These are phyloP conservation scores for Sebastes taczanowskii DNA, from an alignment of 2,797 vertebrate species.

Conservation along the genomic window DNA sequence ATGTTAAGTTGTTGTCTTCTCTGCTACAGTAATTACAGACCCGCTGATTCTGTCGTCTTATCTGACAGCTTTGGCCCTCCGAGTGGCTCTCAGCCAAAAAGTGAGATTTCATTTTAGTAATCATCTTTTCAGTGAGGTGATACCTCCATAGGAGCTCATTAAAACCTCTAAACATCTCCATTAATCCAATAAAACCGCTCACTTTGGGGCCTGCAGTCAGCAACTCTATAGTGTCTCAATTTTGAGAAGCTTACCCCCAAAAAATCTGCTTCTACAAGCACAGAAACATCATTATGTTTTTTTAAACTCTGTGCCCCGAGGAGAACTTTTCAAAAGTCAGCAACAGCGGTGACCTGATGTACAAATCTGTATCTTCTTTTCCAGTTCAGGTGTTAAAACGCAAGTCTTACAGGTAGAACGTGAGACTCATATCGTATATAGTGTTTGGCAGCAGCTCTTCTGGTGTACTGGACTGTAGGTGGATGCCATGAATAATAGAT, in stretches of 20 bases:
- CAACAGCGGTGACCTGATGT: too few species aligned
- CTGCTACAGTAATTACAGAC: background rate
- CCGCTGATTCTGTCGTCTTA: background rate
- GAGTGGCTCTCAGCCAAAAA: background rate
- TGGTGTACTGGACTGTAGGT: background rate
- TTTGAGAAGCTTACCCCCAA: background rate
- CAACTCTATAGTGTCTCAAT: background rate
- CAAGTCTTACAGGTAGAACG: too few species aligned
- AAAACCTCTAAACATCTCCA: constrained; percentile 4
- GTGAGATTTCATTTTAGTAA: background rate
- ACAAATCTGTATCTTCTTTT: background rate
- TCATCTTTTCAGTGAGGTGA: background rate
- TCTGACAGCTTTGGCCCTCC: background rate
- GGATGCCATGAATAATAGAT: background rate
- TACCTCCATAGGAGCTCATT: background rate
- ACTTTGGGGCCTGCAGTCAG: background rate
- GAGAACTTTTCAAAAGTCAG: background rate
- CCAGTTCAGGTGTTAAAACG: background rate
- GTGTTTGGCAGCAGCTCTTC: too few species aligned
- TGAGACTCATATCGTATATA: too few species aligned
- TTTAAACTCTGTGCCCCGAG: background rate
- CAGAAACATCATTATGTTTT: background rate
- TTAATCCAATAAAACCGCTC: background rate
- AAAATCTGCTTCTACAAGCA: background rate
- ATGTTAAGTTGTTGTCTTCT: constrained; percentile 2